Evolutionary conservation across 2,113 vertebrate species (phyloP).

Genomic region (Gobius niger): DNA sequence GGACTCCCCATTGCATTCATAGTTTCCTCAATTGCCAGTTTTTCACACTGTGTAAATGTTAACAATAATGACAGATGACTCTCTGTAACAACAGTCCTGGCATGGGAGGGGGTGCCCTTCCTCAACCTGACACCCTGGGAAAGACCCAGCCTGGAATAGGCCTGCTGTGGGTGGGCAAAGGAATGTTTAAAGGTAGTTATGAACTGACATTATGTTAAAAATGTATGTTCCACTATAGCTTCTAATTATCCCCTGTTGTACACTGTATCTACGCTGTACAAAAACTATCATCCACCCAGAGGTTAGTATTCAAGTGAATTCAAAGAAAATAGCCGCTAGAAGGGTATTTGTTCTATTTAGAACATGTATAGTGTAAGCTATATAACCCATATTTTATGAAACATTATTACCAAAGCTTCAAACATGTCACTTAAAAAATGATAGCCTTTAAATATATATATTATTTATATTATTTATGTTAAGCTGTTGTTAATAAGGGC

Average conservation of each 20-base stretch:
- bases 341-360: too few relatives aligned
- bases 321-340: too few relatives aligned
- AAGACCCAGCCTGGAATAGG: conserved; percentile 48
- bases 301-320: too few relatives aligned
- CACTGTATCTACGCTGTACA: neutral
- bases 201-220: neutral
- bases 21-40: conserved; percentile 48
- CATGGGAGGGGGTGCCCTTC: conserved; percentile 50
- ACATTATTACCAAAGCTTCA: too few relatives aligned
- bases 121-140: conserved; percentile 79
- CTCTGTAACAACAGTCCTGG: conserved; percentile 67
- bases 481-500: too few relatives aligned
- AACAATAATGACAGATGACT: conserved; percentile 67
- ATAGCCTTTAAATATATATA: too few relatives aligned
- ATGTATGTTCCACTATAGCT: neutral
- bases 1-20: conserved; percentile 38
- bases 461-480: too few relatives aligned
- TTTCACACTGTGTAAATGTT: conserved; percentile 55
- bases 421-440: too few relatives aligned
- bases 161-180: conserved; percentile 50
- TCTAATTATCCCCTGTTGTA: neutral
- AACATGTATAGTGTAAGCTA: neutral
- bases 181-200: conserved; percentile 50
- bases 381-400: too few relatives aligned
- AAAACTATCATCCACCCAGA: too few relatives aligned